Conservation (phyloP, 2,113 vertebrate genomes). For the Prinia subflava region DNA sequence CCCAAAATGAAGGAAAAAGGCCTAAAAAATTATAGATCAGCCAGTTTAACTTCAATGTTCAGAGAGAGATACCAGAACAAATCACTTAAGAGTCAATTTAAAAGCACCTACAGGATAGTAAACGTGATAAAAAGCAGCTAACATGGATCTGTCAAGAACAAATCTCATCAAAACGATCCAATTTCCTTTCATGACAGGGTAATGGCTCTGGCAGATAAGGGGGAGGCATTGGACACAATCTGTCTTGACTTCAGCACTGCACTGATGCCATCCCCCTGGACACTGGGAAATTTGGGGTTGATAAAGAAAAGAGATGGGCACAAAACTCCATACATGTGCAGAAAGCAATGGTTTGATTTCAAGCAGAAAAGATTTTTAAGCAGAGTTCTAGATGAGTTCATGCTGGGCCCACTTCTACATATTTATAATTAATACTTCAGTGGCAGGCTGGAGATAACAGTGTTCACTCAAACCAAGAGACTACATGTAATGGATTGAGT, state of each 20-base stretch:
- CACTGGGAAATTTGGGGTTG: background rate
- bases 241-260: background rate
- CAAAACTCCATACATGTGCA: background rate
- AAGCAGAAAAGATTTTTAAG: background rate
- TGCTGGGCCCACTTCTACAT: background rate
- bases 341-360: background rate
- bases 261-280: background rate
- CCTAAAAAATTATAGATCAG: background rate
- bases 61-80: background rate
- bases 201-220: background rate
- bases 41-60: background rate
- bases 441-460: background rate
- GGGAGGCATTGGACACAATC: background rate
- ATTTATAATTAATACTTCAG: background rate
- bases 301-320: background rate
- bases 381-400: background rate
- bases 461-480: background rate
- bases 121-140: constrained; percentile 35
- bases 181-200: background rate
- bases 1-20: background rate
- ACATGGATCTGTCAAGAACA: constrained; percentile 13
- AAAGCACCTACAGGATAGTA: constrained; percentile 19
- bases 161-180: constrained; percentile 36
- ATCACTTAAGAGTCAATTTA: constrained; percentile 5
- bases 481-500: background rate